Base-by-base conservation (phyloP, 2,113 vertebrate species). In the Eidolon helvum region DNA sequence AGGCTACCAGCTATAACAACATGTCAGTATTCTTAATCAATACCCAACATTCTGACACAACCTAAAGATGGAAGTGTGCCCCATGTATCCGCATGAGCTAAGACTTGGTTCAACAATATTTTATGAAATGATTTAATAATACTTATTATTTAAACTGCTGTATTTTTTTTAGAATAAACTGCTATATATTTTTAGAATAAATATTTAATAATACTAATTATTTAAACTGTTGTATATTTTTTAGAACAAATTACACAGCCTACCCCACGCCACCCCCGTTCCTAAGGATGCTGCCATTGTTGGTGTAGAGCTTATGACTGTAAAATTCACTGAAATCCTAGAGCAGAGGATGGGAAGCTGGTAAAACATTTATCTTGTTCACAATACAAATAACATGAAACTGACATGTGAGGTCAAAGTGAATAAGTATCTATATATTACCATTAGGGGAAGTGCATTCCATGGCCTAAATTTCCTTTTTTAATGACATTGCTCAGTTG, bases 251-350 rank as follows among this genome's bases (percentile, higher is more conserved):
- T 87, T 40, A 78, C 24, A 10, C 2, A 72, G 30, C 30, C 26
- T 57, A 40, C 30, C 12, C 55, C 43, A 89, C 7, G 6, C 19
- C 22, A 86, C 21, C 5, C 65, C 7, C 19, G 82, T 35, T 83
- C 28, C 40, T 75, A 86, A 90, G 59, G 68, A 68, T 24, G 77
- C 14, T 59, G 66, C 24, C 14, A 69, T 11, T 71, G 48, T 38
- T 95, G 43, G 50, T 61, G 10, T 9, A 38, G 43, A 91, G 57
- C 45, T 80, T 79, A 75, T 26, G 8, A 59, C 0, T 79, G 19
- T 71, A 61, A 96, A 96, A 95, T 90, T 65, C 71, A 91, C n/a
- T 66, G 82, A 95, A 92, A 63, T 63, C 38, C 30, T 71, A 87
- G 3, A 94, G 80, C 77, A 84, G 80, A 90, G 22, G 28, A 91